Percentiles rank a stretch among this genome's conserved stretches.
phyloP scores from a whole-genome alignment of 2,888 invertebrate species.

The Helleia helle region DNA sequence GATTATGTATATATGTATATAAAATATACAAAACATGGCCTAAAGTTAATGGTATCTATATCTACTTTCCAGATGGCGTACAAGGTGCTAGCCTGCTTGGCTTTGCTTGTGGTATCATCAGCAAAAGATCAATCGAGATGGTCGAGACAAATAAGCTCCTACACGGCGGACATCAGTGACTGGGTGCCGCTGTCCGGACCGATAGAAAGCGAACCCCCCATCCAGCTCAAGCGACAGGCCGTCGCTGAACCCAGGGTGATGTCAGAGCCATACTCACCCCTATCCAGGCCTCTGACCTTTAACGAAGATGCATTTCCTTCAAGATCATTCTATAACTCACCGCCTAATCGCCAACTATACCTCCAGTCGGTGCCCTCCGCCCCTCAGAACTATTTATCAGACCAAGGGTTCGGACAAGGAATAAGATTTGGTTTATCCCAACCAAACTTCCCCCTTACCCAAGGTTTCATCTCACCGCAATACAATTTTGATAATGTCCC shows the following conservation, averaged over 20 bases:
- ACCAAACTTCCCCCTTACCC: slow-evolving; percentile 51
- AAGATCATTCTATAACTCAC: slow-evolving; percentile 43
- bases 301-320: slow-evolving; percentile 45
- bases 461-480: slow-evolving; percentile 53
- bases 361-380: slow-evolving; percentile 61
- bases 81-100: slow-evolving; percentile 39
- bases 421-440: slow-evolving; percentile 56
- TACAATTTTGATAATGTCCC: slow-evolving; percentile 45
- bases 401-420: slow-evolving; percentile 58
- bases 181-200: slow-evolving; percentile 59
- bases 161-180: slow-evolving; percentile 60
- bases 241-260: slow-evolving; percentile 63
- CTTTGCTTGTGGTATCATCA: slow-evolving; percentile 35
- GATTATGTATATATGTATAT: too few species aligned
- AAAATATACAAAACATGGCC: too few species aligned
- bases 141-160: slow-evolving; percentile 65
- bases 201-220: slow-evolving; percentile 36
- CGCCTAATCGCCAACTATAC: slow-evolving; percentile 50
- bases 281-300: slow-evolving; percentile 31
- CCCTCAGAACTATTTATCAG: slow-evolving; percentile 56
- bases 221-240: slow-evolving; percentile 52
- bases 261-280: slow-evolving; percentile 51
- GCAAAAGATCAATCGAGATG: slow-evolving; percentile 51
- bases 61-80: slow-evolving; percentile 52
- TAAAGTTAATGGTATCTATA: slow-evolving; percentile 4